Evolutionary conservation across 2,797 vertebrate genomes (phyloP), one percentile per base, ranked within the genome.

Genomic region (Xiphophorus birchmanni): DNA sequence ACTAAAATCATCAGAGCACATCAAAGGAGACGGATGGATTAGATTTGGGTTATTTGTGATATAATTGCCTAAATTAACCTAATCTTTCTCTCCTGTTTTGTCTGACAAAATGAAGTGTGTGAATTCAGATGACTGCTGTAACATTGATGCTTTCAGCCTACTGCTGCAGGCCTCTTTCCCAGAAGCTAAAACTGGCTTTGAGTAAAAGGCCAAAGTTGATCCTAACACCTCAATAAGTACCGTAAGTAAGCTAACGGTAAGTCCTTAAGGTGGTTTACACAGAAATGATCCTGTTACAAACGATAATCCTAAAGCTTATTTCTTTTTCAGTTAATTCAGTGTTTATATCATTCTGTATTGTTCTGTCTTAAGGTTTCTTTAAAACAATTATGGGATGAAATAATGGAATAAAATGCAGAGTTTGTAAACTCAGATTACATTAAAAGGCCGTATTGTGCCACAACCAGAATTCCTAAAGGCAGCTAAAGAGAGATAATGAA

Each of bases 11-110:
- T 71, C 78, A 69, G 47, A 65, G 52, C 69, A 42, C 75, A 81
- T 76, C 11, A 76, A 45, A 54, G 67, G 40, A 48, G 56, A 73
- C 48, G 11, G 42, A 75, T 71, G 17, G 50, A 82, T 82, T 67
- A 78, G 45, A 10, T 35, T 23, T 76, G 56, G 42, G 69, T 23
- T 44, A 76, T 76, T 73, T 78, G 2, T 78, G 67, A 45, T 58
- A 21, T 35, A 45, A 42, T 73, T 47, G 23, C 29, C 52, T 42
- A 71, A 54, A 80, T 47, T 45, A 37, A 29, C 2, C 3, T 75
- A 71, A 74, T 75, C 35, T 56, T 67, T 77, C 9, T 40, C 2
- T 12, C 3, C 13, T 17, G 17, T 45, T 65, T 77, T 78, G 48
- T 54, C 40, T 42, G 35, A 77, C 35, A 12, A 74, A 29, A n/a